These are phyloP conservation scores for Tiphia femorata DNA, from an alignment of 2,888 invertebrate genomes.

Conservation along the genomic window DNA sequence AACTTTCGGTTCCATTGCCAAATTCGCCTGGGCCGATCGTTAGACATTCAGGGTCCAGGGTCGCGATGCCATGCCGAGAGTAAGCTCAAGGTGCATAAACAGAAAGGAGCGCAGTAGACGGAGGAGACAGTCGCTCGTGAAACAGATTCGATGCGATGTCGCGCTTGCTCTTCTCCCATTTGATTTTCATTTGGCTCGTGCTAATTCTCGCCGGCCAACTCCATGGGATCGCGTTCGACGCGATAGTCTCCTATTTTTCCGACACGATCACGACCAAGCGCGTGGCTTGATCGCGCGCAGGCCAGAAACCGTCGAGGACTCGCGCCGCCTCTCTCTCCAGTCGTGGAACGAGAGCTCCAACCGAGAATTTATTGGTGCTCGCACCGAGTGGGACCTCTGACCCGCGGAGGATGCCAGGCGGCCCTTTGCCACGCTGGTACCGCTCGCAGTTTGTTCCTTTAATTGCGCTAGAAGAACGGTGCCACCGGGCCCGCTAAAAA, in stretches of 20 bases:
- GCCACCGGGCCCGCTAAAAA: slow-evolving; percentile 29
- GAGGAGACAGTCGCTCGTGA: background rate
- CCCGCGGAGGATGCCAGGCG: slow-evolving; percentile 13
- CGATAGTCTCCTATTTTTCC: background rate
- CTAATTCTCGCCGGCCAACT: too few species aligned
- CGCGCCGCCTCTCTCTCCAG: slow-evolving; percentile 8
- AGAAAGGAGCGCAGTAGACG: background rate
- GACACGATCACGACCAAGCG: slow-evolving; percentile 6
- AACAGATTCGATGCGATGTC: too few species aligned
- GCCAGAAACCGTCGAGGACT: background rate
- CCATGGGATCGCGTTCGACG: slow-evolving; percentile 13
- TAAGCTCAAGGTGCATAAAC: slow-evolving; percentile 2
- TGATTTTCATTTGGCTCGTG: slow-evolving; percentile 26
- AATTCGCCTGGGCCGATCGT: background rate
- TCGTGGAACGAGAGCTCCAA: too few species aligned
- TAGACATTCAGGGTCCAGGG: slow-evolving; percentile 6
- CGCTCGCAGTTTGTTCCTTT: slow-evolving; percentile 42
- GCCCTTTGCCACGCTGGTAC: slow-evolving; percentile 19
- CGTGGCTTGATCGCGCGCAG: slow-evolving; percentile 2
- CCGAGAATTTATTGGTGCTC: slow-evolving; percentile 31
- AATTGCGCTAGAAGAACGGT: slow-evolving; percentile 35
- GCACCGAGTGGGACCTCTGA: slow-evolving; percentile 33
- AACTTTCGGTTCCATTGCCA: background rate
- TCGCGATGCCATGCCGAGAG: too few species aligned
- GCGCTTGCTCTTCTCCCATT: slow-evolving; percentile 13